Evolutionary conservation across 2,113 vertebrate species (phyloP).

Genomic region (Tyrannus savana): DNA sequence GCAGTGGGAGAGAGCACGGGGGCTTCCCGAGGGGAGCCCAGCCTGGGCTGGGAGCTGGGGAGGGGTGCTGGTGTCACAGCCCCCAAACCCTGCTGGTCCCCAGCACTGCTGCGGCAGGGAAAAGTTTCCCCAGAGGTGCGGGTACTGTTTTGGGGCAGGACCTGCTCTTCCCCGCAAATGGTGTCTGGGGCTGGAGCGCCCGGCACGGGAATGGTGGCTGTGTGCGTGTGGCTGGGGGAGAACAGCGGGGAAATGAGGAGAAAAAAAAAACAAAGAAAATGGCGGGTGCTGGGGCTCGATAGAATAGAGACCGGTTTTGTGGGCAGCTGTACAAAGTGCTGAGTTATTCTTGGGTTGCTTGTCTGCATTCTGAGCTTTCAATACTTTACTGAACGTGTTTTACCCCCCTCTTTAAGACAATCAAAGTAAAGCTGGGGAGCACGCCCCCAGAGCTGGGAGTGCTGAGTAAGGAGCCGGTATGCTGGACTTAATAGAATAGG

Average conservation of each 20-base stretch:
- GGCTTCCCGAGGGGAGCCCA: neutral
- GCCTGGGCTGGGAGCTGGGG: fast-evolving
- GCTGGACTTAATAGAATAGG: neutral
- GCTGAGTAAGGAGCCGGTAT: neutral
- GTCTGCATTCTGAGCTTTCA: neutral
- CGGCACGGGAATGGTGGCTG: neutral
- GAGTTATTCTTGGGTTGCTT: neutral
- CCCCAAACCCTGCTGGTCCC: fast-evolving
- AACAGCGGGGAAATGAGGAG: neutral
- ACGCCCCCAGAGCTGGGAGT: neutral
- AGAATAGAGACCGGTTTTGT: neutral
- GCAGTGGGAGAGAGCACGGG: neutral
- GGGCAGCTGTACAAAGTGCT: neutral
- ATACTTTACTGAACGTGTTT: neutral
- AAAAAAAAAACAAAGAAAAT: too few relatives aligned
- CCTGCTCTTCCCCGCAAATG: fast-evolving
- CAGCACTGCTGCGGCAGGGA: fast-evolving
- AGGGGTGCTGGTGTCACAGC: neutral
- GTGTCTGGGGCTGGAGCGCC: neutral
- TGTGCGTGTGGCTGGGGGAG: fast-evolving
- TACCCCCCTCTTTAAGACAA: neutral
- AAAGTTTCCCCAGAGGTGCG: fast-evolving
- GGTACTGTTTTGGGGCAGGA: neutral
- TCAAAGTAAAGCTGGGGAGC: neutral
- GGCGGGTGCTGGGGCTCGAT: neutral